These are phyloP conservation scores for Amazona ochrocephala DNA, from an alignment of 2,797 vertebrate species.

Conservation along the genomic window DNA sequence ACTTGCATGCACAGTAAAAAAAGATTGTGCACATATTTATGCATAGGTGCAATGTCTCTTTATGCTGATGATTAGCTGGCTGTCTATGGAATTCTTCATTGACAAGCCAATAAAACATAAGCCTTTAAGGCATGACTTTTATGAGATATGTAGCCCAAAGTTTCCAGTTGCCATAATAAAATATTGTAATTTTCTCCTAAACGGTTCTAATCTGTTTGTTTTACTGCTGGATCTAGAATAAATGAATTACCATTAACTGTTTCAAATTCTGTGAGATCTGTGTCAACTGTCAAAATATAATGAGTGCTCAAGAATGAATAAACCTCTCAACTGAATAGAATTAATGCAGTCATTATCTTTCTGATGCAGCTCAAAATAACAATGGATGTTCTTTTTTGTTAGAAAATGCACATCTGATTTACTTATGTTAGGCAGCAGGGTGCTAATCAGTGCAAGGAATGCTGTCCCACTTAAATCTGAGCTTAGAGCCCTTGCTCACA, in stretches of 20 bases:
- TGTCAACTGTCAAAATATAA: slow-evolving; percentile 61
- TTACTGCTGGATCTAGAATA: slow-evolving; percentile 62
- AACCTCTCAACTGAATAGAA: slow-evolving; percentile 39
- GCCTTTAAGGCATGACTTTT: not conserved
- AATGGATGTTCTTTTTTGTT: slow-evolving; percentile 44
- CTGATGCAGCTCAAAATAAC: slow-evolving; percentile 46
- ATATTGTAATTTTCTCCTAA: slow-evolving; percentile 28
- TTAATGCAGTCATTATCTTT: slow-evolving; percentile 58
- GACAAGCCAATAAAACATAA: not conserved
- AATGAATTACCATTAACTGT: slow-evolving; percentile 66
- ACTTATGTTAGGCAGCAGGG: slow-evolving; percentile 19
- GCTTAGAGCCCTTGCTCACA: not conserved
- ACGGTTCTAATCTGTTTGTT: slow-evolving; percentile 61
- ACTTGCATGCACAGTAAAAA: not conserved
- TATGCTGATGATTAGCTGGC: not conserved
- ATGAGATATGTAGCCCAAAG: not conserved
- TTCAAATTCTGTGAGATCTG: slow-evolving; percentile 57
- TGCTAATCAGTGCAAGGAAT: slow-evolving; percentile 34
- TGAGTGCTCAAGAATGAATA: slow-evolving; percentile 41
- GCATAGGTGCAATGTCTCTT: not conserved
- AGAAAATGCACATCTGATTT: slow-evolving; percentile 18
- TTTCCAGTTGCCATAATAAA: slow-evolving; percentile 34
- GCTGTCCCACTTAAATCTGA: not conserved
- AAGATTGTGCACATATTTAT: not conserved
- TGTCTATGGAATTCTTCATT: not conserved